Evolutionary conservation across 2,113 vertebrate genomes (phyloP), one percentile per base, ranked within the genome.

Genomic region (Microcebus jonahi): DNA sequence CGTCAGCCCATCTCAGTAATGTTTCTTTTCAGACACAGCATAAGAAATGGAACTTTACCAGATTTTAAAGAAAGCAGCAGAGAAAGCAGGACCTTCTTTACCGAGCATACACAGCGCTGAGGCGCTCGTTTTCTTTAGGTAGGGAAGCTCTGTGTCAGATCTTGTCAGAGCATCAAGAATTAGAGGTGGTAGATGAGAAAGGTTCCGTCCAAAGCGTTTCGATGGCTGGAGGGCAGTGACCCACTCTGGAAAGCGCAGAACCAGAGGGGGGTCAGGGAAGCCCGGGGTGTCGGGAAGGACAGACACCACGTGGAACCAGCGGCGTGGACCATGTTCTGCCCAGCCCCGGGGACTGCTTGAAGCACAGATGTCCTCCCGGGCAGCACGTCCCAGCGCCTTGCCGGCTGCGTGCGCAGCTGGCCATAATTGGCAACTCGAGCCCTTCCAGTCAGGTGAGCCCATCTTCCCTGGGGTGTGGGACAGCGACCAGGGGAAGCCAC

Each of bases 391-490:
- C 10, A 48, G 81, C 70, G 65, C 71, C 68, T 61, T 67, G 1
- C 13, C 53, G 48, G 50, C 80, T 48, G 34, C 63, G 67, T 31
- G 53, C 57, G 63, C 48, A 89, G 21, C 67, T 91, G 89, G 53
- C 91, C 6, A 9, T 91, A 65, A 87, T 85, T 71, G 85, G 45
- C 55, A 91, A 84, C 77, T 5, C 17, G 36, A 39, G 23, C 91
- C 57, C 5, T 87, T 91, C 86, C 61, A 39, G 83, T 94, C 65
- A 75, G 79, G 65, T 53, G 90, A 94, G 71, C 29, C n/a, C 71
- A 57, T 80, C 36, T 79, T 53, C 42, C 65, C 75, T 79, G 79
- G 0, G 76, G 50, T 84, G 95, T 92, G 88, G 92, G 95, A 70
- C 75, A 70, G 59, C 13, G 71, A 65, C 39, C 80, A 17, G 8